These are phyloP conservation scores for Scotopteryx bipunctaria DNA, from an alignment of 2,888 invertebrate genomes.

Conservation along the genomic window DNA sequence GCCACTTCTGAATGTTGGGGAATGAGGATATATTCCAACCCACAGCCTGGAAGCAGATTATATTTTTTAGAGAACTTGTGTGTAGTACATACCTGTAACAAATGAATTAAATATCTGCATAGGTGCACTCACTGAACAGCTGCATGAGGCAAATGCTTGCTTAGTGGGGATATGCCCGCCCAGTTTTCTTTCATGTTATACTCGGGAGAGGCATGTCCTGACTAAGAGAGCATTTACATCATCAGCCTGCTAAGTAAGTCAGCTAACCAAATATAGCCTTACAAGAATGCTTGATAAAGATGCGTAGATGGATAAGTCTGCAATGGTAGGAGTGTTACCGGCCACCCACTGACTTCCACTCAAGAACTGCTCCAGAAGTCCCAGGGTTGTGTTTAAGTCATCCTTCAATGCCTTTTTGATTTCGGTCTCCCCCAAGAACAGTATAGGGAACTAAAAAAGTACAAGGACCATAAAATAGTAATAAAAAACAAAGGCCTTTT, in stretches of 20 bases:
- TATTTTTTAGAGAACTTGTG: not conserved
- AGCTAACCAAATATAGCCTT: slow-evolving; percentile 41
- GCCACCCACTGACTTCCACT: slow-evolving; percentile 84
- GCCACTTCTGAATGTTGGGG: slow-evolving; percentile 84
- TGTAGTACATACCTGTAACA: too few species aligned
- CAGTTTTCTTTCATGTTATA: too few species aligned
- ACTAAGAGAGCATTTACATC: not conserved
- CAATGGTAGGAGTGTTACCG: slow-evolving; percentile 85
- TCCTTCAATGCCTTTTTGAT: slow-evolving; percentile 79
- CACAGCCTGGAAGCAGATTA: slow-evolving; percentile 73
- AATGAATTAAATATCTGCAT: too few species aligned
- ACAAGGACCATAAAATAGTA: not conserved
- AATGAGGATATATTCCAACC: slow-evolving; percentile 84
- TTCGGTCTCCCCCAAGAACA: slow-evolving; percentile 83
- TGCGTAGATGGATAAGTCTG: slow-evolving; percentile 84
- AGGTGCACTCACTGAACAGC: too few species aligned
- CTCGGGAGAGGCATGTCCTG: too few species aligned
- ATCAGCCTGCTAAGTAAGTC: not conserved
- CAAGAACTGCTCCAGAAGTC: slow-evolving; percentile 83
- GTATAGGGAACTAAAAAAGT: slow-evolving; percentile 82
- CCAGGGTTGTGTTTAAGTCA: slow-evolving; percentile 83
- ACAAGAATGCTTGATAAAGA: slow-evolving; percentile 82
- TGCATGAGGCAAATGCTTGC: too few species aligned
- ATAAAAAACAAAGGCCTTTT: too few species aligned
- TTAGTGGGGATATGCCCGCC: too few species aligned